These are phyloP conservation scores for Podarcis muralis DNA, from an alignment of 2,113 vertebrate species.

Conservation along the genomic window DNA sequence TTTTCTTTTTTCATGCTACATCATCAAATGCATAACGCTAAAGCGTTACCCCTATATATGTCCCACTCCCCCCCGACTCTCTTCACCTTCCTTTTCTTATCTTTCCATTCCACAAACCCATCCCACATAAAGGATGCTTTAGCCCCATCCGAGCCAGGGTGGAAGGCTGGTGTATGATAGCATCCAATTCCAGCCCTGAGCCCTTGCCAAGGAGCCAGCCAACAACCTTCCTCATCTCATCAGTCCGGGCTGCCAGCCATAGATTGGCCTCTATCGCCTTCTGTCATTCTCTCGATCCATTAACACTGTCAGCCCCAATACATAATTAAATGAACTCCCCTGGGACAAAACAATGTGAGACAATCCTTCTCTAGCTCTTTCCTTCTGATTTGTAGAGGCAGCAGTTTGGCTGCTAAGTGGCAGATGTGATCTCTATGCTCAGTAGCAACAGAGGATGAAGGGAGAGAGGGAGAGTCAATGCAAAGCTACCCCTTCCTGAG, in stretches of 20 bases:
- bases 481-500: neutral
- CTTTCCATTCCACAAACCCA: neutral
- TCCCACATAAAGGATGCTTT: neutral
- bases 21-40: too few relatives aligned
- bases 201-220: slow-evolving; percentile 38
- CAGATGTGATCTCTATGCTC: slow-evolving; percentile 5
- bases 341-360: neutral
- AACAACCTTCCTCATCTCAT: slow-evolving; percentile 50
- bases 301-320: neutral
- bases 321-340: slow-evolving; percentile 40
- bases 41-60: neutral
- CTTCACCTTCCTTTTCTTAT: neutral
- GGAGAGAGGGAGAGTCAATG: neutral
- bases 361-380: neutral
- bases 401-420: slow-evolving; percentile 19
- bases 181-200: slow-evolving; percentile 57
- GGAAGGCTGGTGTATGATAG: slow-evolving; percentile 3
- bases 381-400: neutral
- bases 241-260: slow-evolving; percentile 27
- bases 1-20: neutral
- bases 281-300: slow-evolving; percentile 20
- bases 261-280: slow-evolving; percentile 31
- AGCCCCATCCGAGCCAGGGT: slow-evolving; percentile 21
- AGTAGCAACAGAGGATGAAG: neutral
- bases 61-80: neutral